phyloP scores from a whole-genome alignment of 2,797 vertebrate species.

The Manis crassicaudata region DNA sequence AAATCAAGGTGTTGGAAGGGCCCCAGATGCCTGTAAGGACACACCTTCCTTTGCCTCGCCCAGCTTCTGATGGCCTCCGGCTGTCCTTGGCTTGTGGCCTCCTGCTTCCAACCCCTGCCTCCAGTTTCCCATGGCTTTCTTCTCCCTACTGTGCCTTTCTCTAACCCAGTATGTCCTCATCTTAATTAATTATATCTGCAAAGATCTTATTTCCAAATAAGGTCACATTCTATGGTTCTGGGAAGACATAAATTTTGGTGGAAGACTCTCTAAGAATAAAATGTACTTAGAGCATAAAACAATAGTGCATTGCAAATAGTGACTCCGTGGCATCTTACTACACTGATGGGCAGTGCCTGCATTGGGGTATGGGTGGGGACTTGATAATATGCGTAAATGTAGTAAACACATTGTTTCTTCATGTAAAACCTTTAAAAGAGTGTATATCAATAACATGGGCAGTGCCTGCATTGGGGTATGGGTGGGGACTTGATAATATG shows the following conservation, averaged over 20 bases:
- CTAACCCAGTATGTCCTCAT: not conserved
- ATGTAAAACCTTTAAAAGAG: no score
- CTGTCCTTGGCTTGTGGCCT: not conserved
- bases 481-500: no score
- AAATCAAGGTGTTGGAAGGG: not conserved
- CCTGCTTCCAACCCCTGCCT: not conserved
- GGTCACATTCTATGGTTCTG: not conserved
- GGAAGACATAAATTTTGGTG: not conserved
- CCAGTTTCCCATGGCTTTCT: no score
- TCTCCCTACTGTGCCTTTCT: not conserved
- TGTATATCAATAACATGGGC: no score
- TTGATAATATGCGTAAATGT: no score
- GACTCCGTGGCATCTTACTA: no score
- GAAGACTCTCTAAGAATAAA: not conserved
- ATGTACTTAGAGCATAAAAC: not conserved
- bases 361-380: no score
- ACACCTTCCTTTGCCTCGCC: not conserved
- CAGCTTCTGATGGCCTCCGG: not conserved
- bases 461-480: no score
- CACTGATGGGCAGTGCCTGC: no score
- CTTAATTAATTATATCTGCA: not conserved
- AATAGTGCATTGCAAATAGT: not conserved
- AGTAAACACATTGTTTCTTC: no score
- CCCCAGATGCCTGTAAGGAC: not conserved
- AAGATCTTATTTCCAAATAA: not conserved